Evolutionary conservation across 1,140 invertebrate genomes (phyloP), one percentile per base, ranked within the genome.

Genomic region (Drosophila kepulauana): DNA sequence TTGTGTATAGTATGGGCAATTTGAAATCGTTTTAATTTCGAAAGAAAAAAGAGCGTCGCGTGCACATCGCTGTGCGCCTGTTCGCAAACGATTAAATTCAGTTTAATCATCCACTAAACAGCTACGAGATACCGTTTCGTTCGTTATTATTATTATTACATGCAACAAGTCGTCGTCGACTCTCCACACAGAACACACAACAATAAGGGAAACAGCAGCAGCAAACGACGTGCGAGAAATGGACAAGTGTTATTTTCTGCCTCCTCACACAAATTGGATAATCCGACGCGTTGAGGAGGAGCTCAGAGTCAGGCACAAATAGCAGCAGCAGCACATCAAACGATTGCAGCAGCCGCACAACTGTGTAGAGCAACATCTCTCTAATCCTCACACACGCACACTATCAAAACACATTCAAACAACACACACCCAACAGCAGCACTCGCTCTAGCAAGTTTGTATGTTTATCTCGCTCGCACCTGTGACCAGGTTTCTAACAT

Each of bases 71-170:
- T 92, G 91, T 75, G 79, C 85, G 87, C 91, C 91, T 92, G 85
- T 88, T 92, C 88, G 78, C 91, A 92, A 92, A 92, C 91, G 91
- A 92, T 92, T 92, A 92, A 92, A 92, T 92, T 92, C 91, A 92
- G 91, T 92, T 92, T 92, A 92, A 92, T 92, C 91, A 92, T 92
- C 91, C 91, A 92, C 91, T 89, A 92, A 92, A 85, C 82, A 86
- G 82, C 78, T 90, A 87, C 82, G 85, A 86, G 78, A 90, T 86
- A 90, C 86, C 78, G 81, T 89, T 89, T 89, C 86, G 85, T 89
- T 90, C 85, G 85, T 89, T 89, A 89, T 89, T 89, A 89, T 89
- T 89, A 89, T 90, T 88, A 88, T 88, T 88, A 88, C 80, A 89
- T 80, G 77, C 84, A 87, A 80, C 84, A 88, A 87, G 79, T 87